Conservation (phyloP, 2,113 vertebrate species). For the Cynoglossus semilaevis region DNA sequence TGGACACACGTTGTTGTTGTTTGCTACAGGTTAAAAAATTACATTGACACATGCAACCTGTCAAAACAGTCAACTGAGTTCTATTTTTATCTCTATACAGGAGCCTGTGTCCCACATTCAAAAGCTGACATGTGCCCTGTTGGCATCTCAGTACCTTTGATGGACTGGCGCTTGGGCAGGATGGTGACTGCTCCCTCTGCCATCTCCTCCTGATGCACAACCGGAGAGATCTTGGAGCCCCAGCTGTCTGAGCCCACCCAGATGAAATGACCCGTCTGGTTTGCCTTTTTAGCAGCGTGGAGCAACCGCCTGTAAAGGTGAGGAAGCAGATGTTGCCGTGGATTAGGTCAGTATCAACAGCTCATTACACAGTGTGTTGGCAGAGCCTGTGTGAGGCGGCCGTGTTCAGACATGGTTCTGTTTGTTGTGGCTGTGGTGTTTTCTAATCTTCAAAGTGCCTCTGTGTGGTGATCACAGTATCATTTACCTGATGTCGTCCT, state of each 20-base stretch:
- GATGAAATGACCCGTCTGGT: slow-evolving; percentile 95
- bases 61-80: too few relatives aligned
- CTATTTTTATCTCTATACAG: too few relatives aligned
- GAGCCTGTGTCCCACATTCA: too few relatives aligned
- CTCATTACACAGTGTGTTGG: slow-evolving; percentile 25
- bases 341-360: slow-evolving; percentile 50
- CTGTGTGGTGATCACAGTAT: slow-evolving; percentile 3
- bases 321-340: slow-evolving; percentile 49
- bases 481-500: slow-evolving; percentile 93
- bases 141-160: slow-evolving; percentile 80
- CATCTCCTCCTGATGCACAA: slow-evolving; percentile 92
- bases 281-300: slow-evolving; percentile 89
- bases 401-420: slow-evolving; percentile 4
- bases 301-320: slow-evolving; percentile 83
- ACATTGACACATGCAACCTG: too few relatives aligned
- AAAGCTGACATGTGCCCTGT: slow-evolving; percentile 2
- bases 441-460: slow-evolving; percentile 39
- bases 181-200: slow-evolving; percentile 95
- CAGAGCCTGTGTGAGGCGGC: too few relatives aligned
- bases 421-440: not conserved
- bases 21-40: too few relatives aligned
- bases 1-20: too few relatives aligned
- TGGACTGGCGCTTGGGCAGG: slow-evolving; percentile 89
- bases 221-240: slow-evolving; percentile 94
- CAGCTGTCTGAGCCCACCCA: slow-evolving; percentile 99